phyloP scores from a whole-genome alignment of 1,140 invertebrate species.

The Drosophila sechellia region DNA sequence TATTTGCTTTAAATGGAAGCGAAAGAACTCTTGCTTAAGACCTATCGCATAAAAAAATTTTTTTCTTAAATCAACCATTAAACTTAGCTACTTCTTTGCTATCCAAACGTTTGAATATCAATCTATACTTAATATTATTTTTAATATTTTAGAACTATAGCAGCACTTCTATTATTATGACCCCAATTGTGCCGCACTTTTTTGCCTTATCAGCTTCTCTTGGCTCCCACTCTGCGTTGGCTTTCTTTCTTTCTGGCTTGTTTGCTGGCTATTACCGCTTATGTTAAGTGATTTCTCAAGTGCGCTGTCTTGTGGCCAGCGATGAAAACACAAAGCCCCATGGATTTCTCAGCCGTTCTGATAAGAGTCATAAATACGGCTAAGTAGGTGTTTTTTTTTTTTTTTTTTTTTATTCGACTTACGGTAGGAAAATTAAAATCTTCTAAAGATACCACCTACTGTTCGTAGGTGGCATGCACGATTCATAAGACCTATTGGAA shows the following conservation, averaged over 20 bases:
- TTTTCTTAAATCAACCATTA: no score
- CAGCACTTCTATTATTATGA: neutral
- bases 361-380: conserved; percentile 37
- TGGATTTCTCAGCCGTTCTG: conserved; percentile 35
- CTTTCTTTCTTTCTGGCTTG: conserved; percentile 64
- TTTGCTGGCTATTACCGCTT: conserved; percentile 57
- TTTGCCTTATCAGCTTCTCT: conserved; percentile 69
- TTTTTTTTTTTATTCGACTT: no score
- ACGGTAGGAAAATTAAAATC: no score
- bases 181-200: conserved; percentile 10
- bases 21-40: no score
- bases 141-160: neutral
- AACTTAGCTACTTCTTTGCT: no score
- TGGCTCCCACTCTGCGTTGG: conserved; percentile 54
- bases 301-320: conserved; percentile 41
- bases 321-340: conserved; percentile 53
- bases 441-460: no score
- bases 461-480: no score
- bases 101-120: no score
- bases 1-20: no score
- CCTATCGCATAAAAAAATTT: no score
- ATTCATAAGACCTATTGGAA: no score
- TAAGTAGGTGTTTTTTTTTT: neutral
- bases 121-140: no score
- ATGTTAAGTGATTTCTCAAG: conserved; percentile 73